Evolutionary conservation across 2,888 invertebrate genomes (phyloP), one percentile per base, ranked within the genome.

Genomic region (Chamaedrilus cognettii): DNA sequence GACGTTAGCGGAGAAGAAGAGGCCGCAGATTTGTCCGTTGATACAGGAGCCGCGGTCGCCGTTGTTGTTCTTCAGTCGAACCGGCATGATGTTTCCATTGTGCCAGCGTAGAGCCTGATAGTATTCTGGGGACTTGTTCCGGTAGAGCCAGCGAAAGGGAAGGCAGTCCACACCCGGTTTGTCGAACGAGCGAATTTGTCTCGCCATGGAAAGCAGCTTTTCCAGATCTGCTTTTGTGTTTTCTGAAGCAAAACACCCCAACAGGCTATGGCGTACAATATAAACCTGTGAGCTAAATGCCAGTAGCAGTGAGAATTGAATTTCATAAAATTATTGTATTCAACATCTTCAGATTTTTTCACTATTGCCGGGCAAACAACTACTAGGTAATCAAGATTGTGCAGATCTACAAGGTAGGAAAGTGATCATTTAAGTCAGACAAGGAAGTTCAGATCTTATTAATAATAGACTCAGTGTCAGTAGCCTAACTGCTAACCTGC

Each of bases 1-100:
- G 30, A 70, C 67, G 33, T 49, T 64, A 26, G 65, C 67, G 23
- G 64, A 33, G 55, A 70, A 70, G 65, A 70, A 70, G 19, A 70
- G 58, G 23, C 70, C 70, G 11, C 60, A 34, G 49, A 70, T 56
- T 50, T 31, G 32, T 23, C 52, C 70, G 49, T 70, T 70, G 35
- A 70, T 67, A 23, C 56, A 59, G 35, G 60, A 64, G 23, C 26
- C 42, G 7, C 50, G 70, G 58, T 70, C 70, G 5, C 70, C 70
- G 35, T 59, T 64, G 57, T 59, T 26, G 55, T 70, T 65, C 55
- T 70, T 70, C 15, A 35, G 31, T 60, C 67, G 67, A 30, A 51
- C 51, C 32, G 51, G 58, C 71, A 72, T 72, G 33, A 68, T 33
- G 49, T 63, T 63, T 15, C 5, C 58, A 49, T 65, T 30, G 19